These are phyloP conservation scores for Elmis aenea DNA, from an alignment of 2,888 invertebrate species.

Conservation along the genomic window DNA sequence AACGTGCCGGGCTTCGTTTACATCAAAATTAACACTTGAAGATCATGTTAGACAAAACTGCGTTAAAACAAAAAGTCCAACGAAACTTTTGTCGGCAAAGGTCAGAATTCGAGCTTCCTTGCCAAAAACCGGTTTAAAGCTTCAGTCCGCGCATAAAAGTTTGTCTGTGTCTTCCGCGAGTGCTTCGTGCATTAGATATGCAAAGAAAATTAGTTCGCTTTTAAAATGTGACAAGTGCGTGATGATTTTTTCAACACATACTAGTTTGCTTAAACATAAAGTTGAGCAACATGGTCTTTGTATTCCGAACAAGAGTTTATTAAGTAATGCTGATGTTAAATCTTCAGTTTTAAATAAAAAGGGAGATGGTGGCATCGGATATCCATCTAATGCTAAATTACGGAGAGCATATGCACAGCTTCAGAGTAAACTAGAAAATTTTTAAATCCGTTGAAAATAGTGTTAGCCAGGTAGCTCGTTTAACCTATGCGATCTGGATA, in stretches of 20 bases:
- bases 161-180: too few species aligned
- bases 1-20: slow-evolving; percentile 33
- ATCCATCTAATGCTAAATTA: slow-evolving; percentile 30
- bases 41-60: slow-evolving; percentile 37
- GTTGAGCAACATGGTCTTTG: slow-evolving; percentile 32
- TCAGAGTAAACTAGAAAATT: slow-evolving; percentile 21
- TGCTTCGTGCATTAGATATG: too few species aligned
- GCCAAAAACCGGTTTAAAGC: slow-evolving; percentile 2
- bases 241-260: slow-evolving; percentile 31
- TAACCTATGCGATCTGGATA: too few species aligned
- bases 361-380: too few species aligned
- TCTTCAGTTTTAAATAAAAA: too few species aligned
- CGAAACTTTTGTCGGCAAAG: slow-evolving; percentile 23
- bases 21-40: slow-evolving; percentile 37
- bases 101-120: slow-evolving; percentile 19
- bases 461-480: too few species aligned
- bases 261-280: slow-evolving; percentile 30
- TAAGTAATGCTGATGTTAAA: too few species aligned
- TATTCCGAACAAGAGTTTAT: slow-evolving; percentile 34
- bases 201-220: neutral
- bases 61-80: slow-evolving; percentile 29
- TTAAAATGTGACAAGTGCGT: slow-evolving; percentile 33
- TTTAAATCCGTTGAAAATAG: too few species aligned
- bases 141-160: slow-evolving; percentile 1
- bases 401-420: slow-evolving; percentile 27